These are phyloP conservation scores for Drosophila gaucha DNA, from an alignment of 2,888 invertebrate species.

Conservation along the genomic window DNA sequence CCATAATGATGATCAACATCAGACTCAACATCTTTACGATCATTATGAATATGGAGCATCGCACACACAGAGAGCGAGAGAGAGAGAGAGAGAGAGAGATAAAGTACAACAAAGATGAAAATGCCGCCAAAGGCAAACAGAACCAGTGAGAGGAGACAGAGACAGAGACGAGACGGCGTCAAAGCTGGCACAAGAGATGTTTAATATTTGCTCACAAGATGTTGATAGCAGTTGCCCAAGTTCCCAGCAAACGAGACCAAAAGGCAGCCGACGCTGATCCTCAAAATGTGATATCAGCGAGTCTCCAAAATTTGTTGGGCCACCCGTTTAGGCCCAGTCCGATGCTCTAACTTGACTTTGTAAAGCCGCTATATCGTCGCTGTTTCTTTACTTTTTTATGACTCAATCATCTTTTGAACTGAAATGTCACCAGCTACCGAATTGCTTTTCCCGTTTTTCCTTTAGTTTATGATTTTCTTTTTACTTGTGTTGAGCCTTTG, in stretches of 20 bases:
- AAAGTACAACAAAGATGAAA: conserved; percentile 67
- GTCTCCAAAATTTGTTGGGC: conserved; percentile 32
- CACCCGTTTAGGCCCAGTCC: conserved; percentile 41
- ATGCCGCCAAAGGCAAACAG: conserved; percentile 68
- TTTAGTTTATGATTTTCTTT: conserved; percentile 25
- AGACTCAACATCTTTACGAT: conserved; percentile 47
- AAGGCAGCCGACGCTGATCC: conserved; percentile 37
- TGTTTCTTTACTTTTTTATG: conserved; percentile 38
- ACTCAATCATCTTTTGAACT: conserved; percentile 33
- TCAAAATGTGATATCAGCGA: background rate
- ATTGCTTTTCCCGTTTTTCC: conserved; percentile 2
- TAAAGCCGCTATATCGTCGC: conserved; percentile 45
- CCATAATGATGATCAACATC: conserved; percentile 64
- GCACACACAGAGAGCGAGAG: conserved; percentile 25
- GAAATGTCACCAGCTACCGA: conserved; percentile 36
- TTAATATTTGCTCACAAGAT: conserved; percentile 73
- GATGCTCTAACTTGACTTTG: conserved; percentile 33
- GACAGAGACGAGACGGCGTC: conserved; percentile 49
- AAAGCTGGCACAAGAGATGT: conserved; percentile 66
- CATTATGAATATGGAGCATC: conserved; percentile 67
- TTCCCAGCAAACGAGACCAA: conserved; percentile 31
- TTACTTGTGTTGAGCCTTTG: conserved; percentile 33
- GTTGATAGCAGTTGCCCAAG: conserved; percentile 51
- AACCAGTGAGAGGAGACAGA: background rate
- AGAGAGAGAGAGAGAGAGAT: conserved; percentile 30